Evolutionary conservation across 2,113 vertebrate species (phyloP).

Genomic region (Bostrychus sinensis): DNA sequence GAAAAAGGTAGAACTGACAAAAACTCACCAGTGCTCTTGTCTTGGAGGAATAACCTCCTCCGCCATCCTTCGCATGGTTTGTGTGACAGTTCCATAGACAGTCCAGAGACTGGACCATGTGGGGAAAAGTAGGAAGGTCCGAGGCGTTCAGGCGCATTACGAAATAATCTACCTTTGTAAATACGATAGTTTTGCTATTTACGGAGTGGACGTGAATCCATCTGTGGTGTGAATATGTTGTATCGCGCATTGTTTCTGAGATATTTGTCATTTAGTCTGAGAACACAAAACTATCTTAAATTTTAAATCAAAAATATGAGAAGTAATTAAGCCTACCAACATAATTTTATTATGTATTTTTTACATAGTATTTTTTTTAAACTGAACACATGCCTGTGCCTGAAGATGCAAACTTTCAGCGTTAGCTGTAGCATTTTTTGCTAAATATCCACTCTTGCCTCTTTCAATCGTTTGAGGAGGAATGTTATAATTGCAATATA

Average conservation of each 20-base stretch:
- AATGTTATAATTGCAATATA: too few relatives aligned
- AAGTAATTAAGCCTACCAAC: too few relatives aligned
- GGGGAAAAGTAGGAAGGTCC: not conserved
- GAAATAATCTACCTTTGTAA: not conserved
- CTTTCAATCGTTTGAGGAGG: too few relatives aligned
- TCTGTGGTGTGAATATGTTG: not conserved
- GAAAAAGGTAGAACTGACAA: not conserved
- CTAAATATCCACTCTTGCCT: too few relatives aligned
- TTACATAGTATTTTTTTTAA: too few relatives aligned
- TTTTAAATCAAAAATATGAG: too few relatives aligned
- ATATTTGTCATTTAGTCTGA: too few relatives aligned
- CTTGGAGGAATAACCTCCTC: constrained; percentile 44
- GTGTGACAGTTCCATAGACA: not conserved
- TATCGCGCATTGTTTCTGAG: not conserved
- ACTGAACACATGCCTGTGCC: too few relatives aligned
- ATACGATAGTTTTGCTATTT: not conserved
- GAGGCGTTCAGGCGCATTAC: constrained; percentile 26
- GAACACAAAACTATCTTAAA: too few relatives aligned
- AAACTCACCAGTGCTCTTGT: constrained; percentile 45
- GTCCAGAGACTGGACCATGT: not conserved
- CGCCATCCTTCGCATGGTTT: constrained; percentile 68
- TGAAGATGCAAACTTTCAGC: too few relatives aligned
- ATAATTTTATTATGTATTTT: too few relatives aligned
- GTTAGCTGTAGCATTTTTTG: too few relatives aligned
- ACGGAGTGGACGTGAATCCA: not conserved